Evolutionary conservation across 2,113 vertebrate genomes (phyloP).

Genomic region (Ciconia stormi): DNA sequence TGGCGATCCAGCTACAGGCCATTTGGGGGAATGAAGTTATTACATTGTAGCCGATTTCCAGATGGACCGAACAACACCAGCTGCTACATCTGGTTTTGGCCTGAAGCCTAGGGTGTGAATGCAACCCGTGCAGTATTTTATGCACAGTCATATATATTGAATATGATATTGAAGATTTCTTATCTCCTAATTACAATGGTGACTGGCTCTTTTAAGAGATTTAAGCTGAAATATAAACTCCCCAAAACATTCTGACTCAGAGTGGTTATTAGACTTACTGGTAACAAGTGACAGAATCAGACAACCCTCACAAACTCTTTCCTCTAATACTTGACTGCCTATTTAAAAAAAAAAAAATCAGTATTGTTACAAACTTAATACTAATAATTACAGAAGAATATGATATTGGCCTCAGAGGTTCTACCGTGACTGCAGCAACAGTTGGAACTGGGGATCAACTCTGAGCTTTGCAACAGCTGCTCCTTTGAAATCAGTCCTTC

Average conservation of each 20-base stretch:
- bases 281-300: background rate
- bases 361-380: background rate
- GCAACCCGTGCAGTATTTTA: background rate
- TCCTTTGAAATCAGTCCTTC: background rate
- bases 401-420: background rate
- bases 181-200: background rate
- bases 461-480: background rate
- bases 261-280: background rate
- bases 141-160: background rate
- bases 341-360: background rate
- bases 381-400: background rate
- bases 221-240: background rate
- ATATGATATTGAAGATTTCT: background rate
- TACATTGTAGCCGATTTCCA: background rate
- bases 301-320: background rate
- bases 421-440: background rate
- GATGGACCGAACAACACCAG: background rate
- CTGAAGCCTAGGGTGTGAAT: background rate
- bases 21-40: background rate
- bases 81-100: slow-evolving; percentile 33
- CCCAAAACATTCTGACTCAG: background rate
- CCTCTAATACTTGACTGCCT: background rate
- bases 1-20: background rate
- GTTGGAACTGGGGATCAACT: background rate
- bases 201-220: background rate